These are phyloP conservation scores for Bombus superbus DNA, from an alignment of 1,140 invertebrate genomes.

Conservation along the genomic window DNA sequence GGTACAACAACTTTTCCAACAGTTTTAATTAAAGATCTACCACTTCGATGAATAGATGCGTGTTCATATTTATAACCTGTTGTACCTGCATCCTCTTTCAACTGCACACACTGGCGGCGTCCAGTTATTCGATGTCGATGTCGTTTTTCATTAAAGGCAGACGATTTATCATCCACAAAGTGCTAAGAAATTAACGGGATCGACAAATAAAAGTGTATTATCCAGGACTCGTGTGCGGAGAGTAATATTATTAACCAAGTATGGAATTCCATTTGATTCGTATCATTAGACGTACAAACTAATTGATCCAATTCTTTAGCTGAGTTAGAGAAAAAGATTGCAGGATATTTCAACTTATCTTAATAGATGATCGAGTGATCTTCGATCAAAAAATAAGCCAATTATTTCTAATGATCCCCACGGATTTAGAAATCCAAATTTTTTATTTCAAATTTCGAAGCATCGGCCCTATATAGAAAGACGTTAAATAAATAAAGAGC, in stretches of 20 bases:
- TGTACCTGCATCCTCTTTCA: too few species aligned
- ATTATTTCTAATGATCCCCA: too few species aligned
- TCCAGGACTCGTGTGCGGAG: too few species aligned
- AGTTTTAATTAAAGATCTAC: constrained; percentile 1
- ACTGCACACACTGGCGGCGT: neutral
- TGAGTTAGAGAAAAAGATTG: neutral
- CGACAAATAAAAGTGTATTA: neutral
- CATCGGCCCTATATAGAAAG: neutral
- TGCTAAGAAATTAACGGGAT: neutral
- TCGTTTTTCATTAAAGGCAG: too few species aligned
- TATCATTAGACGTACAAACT: neutral
- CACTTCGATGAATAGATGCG: too few species aligned
- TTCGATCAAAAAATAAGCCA: too few species aligned
- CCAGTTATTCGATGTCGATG: too few species aligned
- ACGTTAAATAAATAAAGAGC: neutral
- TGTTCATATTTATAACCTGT: neutral
- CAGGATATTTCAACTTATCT: neutral
- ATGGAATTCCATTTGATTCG: neutral
- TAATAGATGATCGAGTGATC: neutral
- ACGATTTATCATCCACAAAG: neutral
- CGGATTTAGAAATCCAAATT: neutral
- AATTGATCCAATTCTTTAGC: too few species aligned
- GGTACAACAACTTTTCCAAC: neutral
- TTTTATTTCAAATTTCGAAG: neutral
- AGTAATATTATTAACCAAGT: too few species aligned